Conservation (phyloP, 2,113 vertebrate genomes). For the Ciconia boyciana region DNA sequence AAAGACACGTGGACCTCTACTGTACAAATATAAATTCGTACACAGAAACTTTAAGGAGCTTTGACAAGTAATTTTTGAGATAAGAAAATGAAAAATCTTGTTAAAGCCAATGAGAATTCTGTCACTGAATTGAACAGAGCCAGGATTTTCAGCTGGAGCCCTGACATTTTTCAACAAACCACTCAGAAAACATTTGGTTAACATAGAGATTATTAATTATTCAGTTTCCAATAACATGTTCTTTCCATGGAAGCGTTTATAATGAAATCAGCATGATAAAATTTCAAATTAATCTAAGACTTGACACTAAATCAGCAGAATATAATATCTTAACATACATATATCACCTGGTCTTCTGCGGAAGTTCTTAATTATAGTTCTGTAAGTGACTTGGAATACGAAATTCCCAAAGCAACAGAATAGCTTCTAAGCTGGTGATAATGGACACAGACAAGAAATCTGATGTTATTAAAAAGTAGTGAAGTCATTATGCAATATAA, state of each 20-base stretch:
- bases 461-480: constrained; percentile 46
- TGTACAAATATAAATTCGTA: not conserved
- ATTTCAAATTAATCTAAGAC: constrained; percentile 22
- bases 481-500: constrained; percentile 29
- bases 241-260: not conserved
- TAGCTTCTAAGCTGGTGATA: constrained; percentile 39
- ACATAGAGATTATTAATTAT: not conserved
- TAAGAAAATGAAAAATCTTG: not conserved
- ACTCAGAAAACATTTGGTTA: constrained; percentile 1
- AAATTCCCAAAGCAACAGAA: constrained; percentile 55
- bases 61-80: not conserved
- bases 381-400: constrained; percentile 32
- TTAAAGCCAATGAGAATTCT: not conserved
- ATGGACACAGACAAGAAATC: constrained; percentile 52
- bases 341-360: constrained; percentile 2
- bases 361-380: constrained; percentile 51
- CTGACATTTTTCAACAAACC: not conserved
- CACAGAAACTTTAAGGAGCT: not conserved
- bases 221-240: constrained; percentile 27
- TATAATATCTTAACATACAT: constrained; percentile 7
- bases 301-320: constrained; percentile 18
- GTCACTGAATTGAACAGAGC: not conserved
- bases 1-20: not conserved
- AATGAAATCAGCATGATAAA: constrained; percentile 17
- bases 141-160: not conserved